Evolutionary conservation across 2,797 vertebrate species (phyloP), one percentile per base, ranked within the genome.

Genomic region (Halcyon chelicuti): DNA sequence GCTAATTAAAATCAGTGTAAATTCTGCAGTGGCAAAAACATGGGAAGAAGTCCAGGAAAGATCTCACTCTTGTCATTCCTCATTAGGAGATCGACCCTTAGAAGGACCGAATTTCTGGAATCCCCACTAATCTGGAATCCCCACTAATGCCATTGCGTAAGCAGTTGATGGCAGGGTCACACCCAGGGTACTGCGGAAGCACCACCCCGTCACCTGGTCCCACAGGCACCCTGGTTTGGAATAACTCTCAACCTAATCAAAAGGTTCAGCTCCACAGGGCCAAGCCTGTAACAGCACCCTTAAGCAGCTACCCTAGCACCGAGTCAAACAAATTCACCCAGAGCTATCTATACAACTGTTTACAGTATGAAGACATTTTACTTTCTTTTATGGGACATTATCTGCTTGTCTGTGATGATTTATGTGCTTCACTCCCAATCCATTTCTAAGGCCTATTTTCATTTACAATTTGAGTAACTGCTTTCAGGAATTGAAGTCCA

Each of bases 61-160:
- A 93, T 54, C 57, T 93, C 65, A 37, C 51, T 90, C 75, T 66
- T 94, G 93, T 90, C 96, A 70, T 33, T 51, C 35, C 44, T 78
- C 82, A 78, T 95, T 92, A 96, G 72, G 44, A 71, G 88, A 95
- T 68, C 1, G 21, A 19, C 67, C 51, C 52, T 70, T 54, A 66
- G 61, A 83, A 83, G 61, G 79, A 29, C 62, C 0, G 4, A 70
- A 63, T 86, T 94, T 93, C 93, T 93, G 93, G 95, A 95, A 94
- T 94, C 90, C 80, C 85, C 85, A 15, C 55, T 96, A 96, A 95
- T 94, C 94, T 83, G 94, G 94, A 83, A 93, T 94, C 85, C 76
- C 91, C 88, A 0, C 52, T 96, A 96, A 95, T 82, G 63, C 88
- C 5, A 17, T 95, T 95, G 94, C 19, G 0, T 96, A 96, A 96